Conservation (phyloP, 2,113 vertebrate genomes). For the Peucedramus taeniatus region DNA sequence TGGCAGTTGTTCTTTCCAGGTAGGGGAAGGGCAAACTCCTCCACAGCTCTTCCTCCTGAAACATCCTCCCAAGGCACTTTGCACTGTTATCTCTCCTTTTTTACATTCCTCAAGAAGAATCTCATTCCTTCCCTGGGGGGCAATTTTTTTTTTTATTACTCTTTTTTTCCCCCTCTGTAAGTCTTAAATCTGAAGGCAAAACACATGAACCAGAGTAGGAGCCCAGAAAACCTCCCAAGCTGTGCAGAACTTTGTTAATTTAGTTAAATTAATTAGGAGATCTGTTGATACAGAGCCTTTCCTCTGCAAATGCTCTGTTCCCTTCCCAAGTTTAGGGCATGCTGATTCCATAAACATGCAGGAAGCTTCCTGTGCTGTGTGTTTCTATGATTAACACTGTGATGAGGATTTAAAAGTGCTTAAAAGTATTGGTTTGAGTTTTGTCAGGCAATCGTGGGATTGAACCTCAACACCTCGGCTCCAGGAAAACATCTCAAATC, state of each 20-base stretch:
- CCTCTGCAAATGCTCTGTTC: neutral
- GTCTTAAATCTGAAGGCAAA: neutral
- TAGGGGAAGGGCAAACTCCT: neutral
- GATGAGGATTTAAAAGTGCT: neutral
- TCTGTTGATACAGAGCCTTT: neutral
- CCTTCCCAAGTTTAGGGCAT: neutral
- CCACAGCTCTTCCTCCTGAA: neutral
- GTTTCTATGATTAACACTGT: neutral
- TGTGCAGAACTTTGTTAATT: neutral
- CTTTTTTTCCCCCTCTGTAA: fast-evolving
- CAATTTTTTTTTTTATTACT: neutral
- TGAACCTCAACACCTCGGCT: neutral
- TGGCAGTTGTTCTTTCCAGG: neutral
- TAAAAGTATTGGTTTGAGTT: neutral
- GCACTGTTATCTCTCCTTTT: neutral
- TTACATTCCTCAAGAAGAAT: neutral
- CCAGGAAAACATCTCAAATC: neutral
- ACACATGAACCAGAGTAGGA: neutral
- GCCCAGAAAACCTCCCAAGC: neutral
- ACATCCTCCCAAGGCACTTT: neutral
- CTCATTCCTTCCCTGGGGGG: neutral
- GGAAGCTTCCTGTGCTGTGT: neutral
- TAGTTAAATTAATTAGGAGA: neutral
- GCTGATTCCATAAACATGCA: neutral
- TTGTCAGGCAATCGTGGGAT: neutral